Percentiles rank a stretch among this genome's conserved stretches.
These are phyloP conservation scores for Acanthopagrus latus DNA, from an alignment of 2,797 vertebrate genomes.

Conservation along the genomic window DNA sequence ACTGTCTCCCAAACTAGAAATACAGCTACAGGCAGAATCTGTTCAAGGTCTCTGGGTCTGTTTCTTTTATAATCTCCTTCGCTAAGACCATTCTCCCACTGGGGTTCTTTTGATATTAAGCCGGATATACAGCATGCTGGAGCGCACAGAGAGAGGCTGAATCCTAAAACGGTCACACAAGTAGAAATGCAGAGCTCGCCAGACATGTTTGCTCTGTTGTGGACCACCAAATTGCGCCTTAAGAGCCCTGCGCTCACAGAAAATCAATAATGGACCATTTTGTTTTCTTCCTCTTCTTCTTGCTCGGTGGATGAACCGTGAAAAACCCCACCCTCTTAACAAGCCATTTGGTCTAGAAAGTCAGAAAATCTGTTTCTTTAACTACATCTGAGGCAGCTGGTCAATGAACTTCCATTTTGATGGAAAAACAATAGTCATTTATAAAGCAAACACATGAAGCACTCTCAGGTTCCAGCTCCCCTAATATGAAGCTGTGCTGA, in stretches of 20 bases:
- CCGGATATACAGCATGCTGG: conserved; percentile 1
- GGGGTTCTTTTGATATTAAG: conserved; percentile 28
- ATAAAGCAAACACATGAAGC: not conserved
- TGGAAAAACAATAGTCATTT: not conserved
- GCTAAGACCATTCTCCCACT: conserved; percentile 1
- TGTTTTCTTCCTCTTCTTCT: not conserved
- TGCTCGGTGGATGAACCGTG: conserved; percentile 1
- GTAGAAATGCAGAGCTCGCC: not conserved
- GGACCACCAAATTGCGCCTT: not conserved
- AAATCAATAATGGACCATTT: conserved; percentile 21
- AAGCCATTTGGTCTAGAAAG: not conserved
- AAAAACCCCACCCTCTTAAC: not conserved
- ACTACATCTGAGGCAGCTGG: not conserved
- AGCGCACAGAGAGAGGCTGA: conserved; percentile 17
- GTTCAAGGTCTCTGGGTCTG: not conserved
- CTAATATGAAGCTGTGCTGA: not conserved
- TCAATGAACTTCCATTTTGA: not conserved
- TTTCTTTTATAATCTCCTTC: conserved; percentile 24
- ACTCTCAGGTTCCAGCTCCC: not conserved
- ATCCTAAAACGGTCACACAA: conserved; percentile 19
- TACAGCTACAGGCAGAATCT: conserved; percentile 1
- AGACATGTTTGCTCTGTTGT: not conserved
- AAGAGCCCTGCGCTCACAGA: conserved; percentile 4
- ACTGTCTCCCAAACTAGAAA: not conserved
- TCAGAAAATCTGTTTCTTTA: not conserved